Evolutionary conservation across 2,888 invertebrate genomes (phyloP).

Genomic region (Agonopterix heracliana): DNA sequence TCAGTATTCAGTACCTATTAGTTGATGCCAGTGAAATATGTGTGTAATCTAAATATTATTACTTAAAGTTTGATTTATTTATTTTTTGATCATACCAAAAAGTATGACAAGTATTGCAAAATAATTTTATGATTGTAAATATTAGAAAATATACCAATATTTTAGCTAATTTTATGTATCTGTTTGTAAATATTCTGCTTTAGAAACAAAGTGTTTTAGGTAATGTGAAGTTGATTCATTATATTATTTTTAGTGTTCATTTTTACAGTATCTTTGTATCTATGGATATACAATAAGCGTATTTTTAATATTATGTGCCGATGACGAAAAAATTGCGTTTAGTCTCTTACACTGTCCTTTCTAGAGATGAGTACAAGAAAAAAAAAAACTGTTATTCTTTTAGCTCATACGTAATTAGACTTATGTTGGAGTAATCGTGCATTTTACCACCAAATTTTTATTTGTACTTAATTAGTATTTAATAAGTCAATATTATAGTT

Average conservation of each 20-base stretch:
- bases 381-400: no score
- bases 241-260: neutral
- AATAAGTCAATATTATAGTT: conserved; percentile 8
- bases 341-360: no score
- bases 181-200: conserved; percentile 10
- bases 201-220: conserved; percentile 1
- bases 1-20: no score
- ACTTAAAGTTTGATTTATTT: conserved; percentile 5
- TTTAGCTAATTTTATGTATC: neutral
- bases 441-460: conserved; percentile 49
- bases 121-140: neutral
- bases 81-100: conserved; percentile 15
- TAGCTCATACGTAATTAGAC: no score
- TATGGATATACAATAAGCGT: no score
- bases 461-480: conserved; percentile 50
- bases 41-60: no score
- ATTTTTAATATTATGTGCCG: no score
- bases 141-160: neutral
- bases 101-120: conserved; percentile 34
- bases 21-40: no score
- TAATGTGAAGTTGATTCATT: neutral
- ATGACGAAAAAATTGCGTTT: no score
- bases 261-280: no score
- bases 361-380: no score
- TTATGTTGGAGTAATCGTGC: conserved; percentile 18